phyloP scores from a whole-genome alignment of 2,797 vertebrate genomes.

The Anisognathus igniventris region DNA sequence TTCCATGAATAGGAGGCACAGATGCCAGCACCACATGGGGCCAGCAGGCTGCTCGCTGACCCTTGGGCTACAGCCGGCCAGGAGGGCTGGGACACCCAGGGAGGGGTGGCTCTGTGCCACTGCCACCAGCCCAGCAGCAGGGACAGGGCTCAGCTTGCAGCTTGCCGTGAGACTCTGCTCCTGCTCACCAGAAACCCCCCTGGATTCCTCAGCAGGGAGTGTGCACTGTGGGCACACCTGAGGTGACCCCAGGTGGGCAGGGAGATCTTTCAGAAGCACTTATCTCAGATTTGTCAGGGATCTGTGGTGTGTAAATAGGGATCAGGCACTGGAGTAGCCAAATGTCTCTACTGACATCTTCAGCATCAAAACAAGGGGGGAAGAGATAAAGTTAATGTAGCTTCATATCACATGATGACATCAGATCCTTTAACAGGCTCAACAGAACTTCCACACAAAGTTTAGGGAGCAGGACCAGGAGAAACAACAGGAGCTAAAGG shows the following conservation, averaged over 20 bases:
- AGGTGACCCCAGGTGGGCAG: background rate
- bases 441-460: background rate
- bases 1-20: conserved; percentile 7
- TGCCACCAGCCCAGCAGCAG: fast-evolving
- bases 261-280: background rate
- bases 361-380: background rate
- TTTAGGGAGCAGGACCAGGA: background rate
- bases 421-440: background rate
- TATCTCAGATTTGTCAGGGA: background rate
- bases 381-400: background rate
- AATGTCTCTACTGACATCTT: background rate
- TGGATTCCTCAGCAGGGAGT: fast-evolving
- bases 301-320: background rate
- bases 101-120: background rate
- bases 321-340: background rate
- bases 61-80: fast-evolving
- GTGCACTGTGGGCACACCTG: fast-evolving
- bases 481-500: background rate
- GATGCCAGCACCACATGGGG: background rate
- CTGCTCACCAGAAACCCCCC: background rate
- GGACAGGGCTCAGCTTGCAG: background rate
- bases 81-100: background rate
- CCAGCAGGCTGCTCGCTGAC: background rate
- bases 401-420: background rate
- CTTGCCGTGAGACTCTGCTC: background rate